These are phyloP conservation scores for Periophthalmodon schlosseri DNA, from an alignment of 2,113 vertebrate species.

Conservation along the genomic window DNA sequence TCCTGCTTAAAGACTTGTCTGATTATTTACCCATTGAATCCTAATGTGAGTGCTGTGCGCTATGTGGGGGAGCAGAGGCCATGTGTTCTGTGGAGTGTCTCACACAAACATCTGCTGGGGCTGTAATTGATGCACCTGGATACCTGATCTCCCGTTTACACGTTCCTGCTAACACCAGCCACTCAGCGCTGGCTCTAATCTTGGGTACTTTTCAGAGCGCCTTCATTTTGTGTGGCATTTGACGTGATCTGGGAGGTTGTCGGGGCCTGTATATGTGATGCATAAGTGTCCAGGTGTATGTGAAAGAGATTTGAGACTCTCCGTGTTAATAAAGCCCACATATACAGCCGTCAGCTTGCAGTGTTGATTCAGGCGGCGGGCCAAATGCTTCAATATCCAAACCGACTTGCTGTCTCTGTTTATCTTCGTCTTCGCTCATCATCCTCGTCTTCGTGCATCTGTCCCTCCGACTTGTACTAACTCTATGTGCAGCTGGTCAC, in stretches of 20 bases:
- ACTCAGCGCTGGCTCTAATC: background rate
- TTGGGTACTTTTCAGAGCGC: constrained; percentile 34
- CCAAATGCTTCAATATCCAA: constrained; percentile 69
- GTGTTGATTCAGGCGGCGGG: constrained; percentile 70
- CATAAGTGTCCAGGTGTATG: constrained; percentile 18
- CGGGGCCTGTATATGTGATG: constrained; percentile 11
- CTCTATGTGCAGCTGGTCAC: constrained; percentile 51
- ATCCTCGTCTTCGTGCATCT: constrained; percentile 38
- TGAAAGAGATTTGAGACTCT: constrained; percentile 43
- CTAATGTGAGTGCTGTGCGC: background rate
- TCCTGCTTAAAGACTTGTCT: background rate
- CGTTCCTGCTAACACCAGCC: background rate
- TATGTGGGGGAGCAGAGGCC: background rate
- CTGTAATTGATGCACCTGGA: constrained; percentile 49
- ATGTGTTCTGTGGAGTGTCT: constrained; percentile 37
- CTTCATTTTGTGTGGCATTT: constrained; percentile 17
- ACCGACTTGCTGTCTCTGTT: constrained; percentile 58
- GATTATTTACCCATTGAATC: background rate
- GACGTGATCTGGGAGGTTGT: constrained; percentile 26
- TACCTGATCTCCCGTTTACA: constrained; percentile 26
- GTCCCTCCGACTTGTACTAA: constrained; percentile 33
- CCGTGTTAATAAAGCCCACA: constrained; percentile 73
- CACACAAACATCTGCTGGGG: constrained; percentile 50
- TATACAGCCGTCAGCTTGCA: constrained; percentile 74
- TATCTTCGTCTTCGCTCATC: constrained; percentile 47